Percentiles rank a stretch among this genome's conserved stretches.
These are phyloP conservation scores for Anolis apletophallus DNA, from an alignment of 2,797 vertebrate genomes.

Conservation along the genomic window DNA sequence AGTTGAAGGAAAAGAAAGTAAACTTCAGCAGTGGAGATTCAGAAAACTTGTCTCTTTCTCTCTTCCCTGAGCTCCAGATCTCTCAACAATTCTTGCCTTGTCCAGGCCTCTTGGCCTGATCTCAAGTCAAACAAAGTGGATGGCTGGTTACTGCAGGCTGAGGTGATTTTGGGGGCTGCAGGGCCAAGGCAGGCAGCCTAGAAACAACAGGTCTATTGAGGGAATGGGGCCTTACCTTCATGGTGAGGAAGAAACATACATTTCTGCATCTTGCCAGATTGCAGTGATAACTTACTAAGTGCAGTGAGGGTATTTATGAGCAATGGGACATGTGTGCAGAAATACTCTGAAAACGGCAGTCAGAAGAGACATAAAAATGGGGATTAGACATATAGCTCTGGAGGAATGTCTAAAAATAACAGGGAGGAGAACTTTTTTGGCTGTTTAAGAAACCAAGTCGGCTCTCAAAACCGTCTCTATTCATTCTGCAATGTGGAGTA, in stretches of 20 bases:
- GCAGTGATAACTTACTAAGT: neutral
- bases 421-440: neutral
- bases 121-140: conserved; percentile 45
- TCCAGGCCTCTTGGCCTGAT: conserved; percentile 34
- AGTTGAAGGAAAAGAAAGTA: neutral
- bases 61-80: conserved; percentile 14
- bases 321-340: neutral
- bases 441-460: neutral
- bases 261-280: conserved; percentile 12
- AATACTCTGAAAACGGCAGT: neutral
- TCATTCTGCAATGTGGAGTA: neutral
- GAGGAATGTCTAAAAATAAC: neutral
- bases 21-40: neutral
- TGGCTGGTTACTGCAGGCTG: conserved; percentile 41
- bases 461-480: neutral
- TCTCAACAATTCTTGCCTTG: conserved; percentile 39
- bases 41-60: neutral
- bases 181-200: conserved; percentile 16
- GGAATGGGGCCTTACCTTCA: conserved; percentile 11
- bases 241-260: conserved; percentile 14
- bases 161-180: conserved; percentile 35
- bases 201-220: conserved; percentile 39
- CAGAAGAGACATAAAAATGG: neutral
- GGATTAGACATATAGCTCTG: neutral
- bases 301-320: neutral